These are phyloP conservation scores for Drosophila kanapiae DNA, from an alignment of 1,140 invertebrate genomes.

Conservation along the genomic window DNA sequence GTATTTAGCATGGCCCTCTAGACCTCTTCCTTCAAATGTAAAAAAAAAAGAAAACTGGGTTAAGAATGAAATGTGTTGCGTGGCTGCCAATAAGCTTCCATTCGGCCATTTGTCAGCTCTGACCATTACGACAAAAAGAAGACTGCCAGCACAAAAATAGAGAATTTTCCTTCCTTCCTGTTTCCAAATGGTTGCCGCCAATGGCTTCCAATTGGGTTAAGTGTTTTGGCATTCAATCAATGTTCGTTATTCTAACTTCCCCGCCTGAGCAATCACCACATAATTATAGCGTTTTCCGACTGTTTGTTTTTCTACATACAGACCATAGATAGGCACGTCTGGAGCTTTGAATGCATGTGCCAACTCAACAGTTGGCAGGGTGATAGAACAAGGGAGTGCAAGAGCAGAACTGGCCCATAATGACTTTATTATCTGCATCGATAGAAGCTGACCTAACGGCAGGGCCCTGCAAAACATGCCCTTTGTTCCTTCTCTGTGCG, in stretches of 20 bases:
- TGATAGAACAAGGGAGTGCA: neutral
- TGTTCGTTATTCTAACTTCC: conserved; percentile 25
- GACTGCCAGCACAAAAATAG: conserved; percentile 26
- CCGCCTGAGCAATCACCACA: conserved; percentile 17
- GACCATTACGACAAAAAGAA: conserved; percentile 51
- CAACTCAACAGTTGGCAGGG: conserved; percentile 61
- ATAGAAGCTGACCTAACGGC: conserved; percentile 39
- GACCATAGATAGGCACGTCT: conserved; percentile 48
- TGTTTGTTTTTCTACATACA: conserved; percentile 63
- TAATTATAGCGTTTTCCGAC: conserved; percentile 62
- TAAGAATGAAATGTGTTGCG: conserved; percentile 62
- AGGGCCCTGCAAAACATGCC: conserved; percentile 40
- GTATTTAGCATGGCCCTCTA: conserved; percentile 69
- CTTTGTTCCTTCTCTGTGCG: conserved; percentile 37
- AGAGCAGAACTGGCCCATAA: conserved; percentile 33
- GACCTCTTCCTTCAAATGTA: conserved; percentile 4
- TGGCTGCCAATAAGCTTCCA: conserved; percentile 77
- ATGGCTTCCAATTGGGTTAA: conserved; percentile 75
- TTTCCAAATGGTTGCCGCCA: conserved; percentile 71
- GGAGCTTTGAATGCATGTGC: conserved; percentile 45
- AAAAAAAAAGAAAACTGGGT: conserved; percentile 4
- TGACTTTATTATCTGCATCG: conserved; percentile 64
- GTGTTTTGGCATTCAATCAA: conserved; percentile 76
- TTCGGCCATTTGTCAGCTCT: conserved; percentile 71
- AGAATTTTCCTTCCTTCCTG: conserved; percentile 30